Percentiles rank a stretch among this genome's conserved stretches.
Conservation (phyloP, 2,113 vertebrate genomes). For the Trochalopteron elliotii region DNA sequence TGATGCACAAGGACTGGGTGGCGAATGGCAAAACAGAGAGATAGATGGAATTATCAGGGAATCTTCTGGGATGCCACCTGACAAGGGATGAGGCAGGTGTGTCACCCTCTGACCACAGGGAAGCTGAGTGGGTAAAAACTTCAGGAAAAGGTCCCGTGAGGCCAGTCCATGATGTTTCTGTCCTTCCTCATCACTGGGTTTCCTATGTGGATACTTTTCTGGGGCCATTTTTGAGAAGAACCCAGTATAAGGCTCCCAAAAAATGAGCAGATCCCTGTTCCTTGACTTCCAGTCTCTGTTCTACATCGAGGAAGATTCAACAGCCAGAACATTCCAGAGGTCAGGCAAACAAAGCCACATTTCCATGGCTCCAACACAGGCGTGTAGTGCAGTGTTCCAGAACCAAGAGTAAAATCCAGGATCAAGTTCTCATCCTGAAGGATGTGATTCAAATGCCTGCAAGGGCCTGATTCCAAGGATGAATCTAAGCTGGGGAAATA, state of each 20-base stretch:
- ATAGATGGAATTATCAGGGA: not conserved
- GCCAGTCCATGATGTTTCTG: not conserved
- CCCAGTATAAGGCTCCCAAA: not conserved
- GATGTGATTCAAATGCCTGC: not conserved
- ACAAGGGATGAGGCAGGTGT: not conserved
- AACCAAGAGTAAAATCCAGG: not conserved
- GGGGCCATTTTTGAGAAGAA: not conserved
- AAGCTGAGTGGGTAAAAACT: not conserved
- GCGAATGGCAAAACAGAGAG: not conserved
- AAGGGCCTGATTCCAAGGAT: not conserved
- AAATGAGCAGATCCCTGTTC: not conserved
- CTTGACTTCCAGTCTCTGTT: not conserved
- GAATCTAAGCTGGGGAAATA: not conserved
- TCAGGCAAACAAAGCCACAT: not conserved
- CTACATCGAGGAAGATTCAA: not conserved
- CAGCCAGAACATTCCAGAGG: not conserved
- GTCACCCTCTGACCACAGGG: not conserved
- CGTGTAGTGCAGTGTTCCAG: not conserved
- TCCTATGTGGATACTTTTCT: fast-evolving
- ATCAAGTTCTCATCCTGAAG: not conserved
- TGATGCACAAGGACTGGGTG: fast-evolving
- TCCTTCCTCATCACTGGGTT: not conserved
- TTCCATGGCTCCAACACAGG: not conserved
- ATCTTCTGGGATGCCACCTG: not conserved
- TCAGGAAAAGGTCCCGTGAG: not conserved